Conservation (phyloP, 2,113 vertebrate species). For the Marmota monax region DNA sequence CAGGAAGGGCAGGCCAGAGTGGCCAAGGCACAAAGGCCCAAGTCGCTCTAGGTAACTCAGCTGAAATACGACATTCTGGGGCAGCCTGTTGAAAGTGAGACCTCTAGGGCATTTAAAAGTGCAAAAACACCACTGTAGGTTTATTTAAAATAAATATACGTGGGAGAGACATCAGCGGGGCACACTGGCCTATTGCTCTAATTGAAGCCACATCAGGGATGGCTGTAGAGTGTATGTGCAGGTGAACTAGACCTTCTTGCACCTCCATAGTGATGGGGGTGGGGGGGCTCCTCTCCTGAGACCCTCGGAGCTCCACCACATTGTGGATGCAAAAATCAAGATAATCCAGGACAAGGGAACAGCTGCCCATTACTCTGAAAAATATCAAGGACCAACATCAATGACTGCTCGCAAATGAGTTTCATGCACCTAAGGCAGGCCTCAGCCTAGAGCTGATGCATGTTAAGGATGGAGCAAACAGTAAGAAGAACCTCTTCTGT, state of each 20-base stretch:
- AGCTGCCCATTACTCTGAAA: neutral
- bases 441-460: neutral
- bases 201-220: neutral
- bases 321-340: neutral
- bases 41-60: neutral
- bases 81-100: neutral
- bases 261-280: neutral
- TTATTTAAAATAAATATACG: neutral
- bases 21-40: too few relatives aligned
- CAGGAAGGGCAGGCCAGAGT: neutral
- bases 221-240: neutral
- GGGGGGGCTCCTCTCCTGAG: rapidly evolving
- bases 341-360: neutral
- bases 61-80: neutral
- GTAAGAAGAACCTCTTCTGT: neutral
- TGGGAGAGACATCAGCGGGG: neutral
- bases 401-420: neutral
- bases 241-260: neutral
- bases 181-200: neutral
- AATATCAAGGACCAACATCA: conserved; percentile 14
- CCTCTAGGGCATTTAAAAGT: neutral
- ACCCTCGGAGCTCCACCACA: neutral
- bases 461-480: neutral
- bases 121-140: neutral
- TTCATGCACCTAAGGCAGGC: neutral